phyloP scores from a whole-genome alignment of 2,797 vertebrate genomes.

The Alauda arvensis region DNA sequence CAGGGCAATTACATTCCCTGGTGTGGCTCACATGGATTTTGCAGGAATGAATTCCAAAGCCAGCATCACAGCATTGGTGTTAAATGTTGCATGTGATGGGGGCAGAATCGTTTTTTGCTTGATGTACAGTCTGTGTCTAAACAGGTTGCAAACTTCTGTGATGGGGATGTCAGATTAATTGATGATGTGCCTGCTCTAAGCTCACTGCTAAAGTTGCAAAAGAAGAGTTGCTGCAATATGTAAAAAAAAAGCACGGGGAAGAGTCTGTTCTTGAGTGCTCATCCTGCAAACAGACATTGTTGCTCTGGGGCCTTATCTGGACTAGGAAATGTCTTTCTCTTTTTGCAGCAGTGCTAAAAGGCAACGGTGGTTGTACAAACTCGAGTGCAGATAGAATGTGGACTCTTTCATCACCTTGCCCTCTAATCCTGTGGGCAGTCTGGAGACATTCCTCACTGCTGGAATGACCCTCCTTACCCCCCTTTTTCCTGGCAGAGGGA shows the following conservation, averaged over 20 bases:
- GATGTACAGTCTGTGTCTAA: not conserved
- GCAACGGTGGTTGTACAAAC: not conserved
- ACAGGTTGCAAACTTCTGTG: constrained; percentile 3
- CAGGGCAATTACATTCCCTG: not conserved
- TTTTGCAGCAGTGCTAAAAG: constrained; percentile 4
- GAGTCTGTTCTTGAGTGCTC: not conserved
- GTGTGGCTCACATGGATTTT: constrained; percentile 29
- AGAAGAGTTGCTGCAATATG: not conserved
- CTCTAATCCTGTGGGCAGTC: not conserved
- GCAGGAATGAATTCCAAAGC: constrained; percentile 11
- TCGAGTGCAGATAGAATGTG: not conserved
- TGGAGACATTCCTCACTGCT: not conserved
- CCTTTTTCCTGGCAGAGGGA: not conserved
- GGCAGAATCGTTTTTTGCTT: not conserved
- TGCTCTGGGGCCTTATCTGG: constrained; percentile 6
- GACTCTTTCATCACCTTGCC: constrained; percentile 4
- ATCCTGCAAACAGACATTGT: fast-evolving
- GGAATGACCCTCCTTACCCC: not conserved
- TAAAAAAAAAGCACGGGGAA: not conserved
- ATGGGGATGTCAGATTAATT: not conserved
- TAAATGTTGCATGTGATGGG: constrained; percentile 35
- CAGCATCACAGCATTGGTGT: not conserved
- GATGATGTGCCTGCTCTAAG: not conserved
- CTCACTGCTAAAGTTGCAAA: not conserved
- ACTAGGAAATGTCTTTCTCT: constrained; percentile 4